phyloP scores from a whole-genome alignment of 2,888 invertebrate species.

The Pyralis farinalis region DNA sequence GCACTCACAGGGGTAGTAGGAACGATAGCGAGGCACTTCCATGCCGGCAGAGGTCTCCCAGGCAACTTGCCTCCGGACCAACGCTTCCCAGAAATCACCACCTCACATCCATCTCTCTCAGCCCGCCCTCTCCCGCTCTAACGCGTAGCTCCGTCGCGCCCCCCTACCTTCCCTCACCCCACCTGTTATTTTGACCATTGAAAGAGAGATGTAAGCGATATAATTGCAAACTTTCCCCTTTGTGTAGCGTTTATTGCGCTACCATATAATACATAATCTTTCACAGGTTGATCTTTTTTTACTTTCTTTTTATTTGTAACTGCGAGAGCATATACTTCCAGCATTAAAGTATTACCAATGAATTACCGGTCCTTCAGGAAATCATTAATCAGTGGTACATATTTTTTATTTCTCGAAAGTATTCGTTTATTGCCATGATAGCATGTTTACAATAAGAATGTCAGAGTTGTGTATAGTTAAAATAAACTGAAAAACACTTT shows the following conservation, averaged over 20 bases:
- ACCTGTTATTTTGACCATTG: conserved; percentile 43
- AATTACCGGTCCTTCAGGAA: too few species aligned
- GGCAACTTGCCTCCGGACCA: conserved; percentile 61
- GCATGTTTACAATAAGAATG: too few species aligned
- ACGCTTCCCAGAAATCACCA: conserved; percentile 39
- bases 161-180: conserved; percentile 51
- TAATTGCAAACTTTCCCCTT: conserved; percentile 47
- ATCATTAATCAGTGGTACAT: too few species aligned
- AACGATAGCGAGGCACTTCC: conserved; percentile 78
- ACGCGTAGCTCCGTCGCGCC: conserved; percentile 45
- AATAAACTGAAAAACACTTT: too few species aligned
- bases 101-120: conserved; percentile 26
- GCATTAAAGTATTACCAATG: too few species aligned
- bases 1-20: conserved; percentile 74
- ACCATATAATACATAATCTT: conserved; percentile 27
- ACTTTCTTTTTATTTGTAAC: too few species aligned
- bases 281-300: conserved; percentile 24
- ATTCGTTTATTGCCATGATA: too few species aligned
- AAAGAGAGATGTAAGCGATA: conserved; percentile 46
- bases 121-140: conserved; percentile 20
- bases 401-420: too few species aligned
- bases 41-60: conserved; percentile 70
- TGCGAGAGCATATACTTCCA: too few species aligned
- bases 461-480: too few species aligned
- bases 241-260: conserved; percentile 23